phyloP scores from a whole-genome alignment of 2,797 vertebrate genomes.

The Coccyzus lansbergi region DNA sequence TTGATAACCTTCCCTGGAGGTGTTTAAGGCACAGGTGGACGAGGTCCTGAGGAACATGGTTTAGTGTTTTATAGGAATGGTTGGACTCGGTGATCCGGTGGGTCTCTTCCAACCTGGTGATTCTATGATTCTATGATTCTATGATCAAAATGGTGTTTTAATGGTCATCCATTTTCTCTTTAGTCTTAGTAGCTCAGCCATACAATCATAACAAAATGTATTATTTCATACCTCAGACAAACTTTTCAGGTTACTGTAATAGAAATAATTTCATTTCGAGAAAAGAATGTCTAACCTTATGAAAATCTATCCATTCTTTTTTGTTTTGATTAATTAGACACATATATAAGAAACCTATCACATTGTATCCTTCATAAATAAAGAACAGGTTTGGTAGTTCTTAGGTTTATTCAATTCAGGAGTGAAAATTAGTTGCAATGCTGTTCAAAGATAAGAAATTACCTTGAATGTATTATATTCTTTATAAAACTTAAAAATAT shows the following conservation, averaged over 20 bases:
- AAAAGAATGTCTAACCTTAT: not conserved
- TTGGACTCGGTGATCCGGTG: too few species aligned
- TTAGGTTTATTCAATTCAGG: not conserved
- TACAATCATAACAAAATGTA: not conserved
- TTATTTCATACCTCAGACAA: not conserved
- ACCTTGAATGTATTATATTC: not conserved
- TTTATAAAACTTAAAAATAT: not conserved
- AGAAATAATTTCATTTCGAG: not conserved
- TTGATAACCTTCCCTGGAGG: too few species aligned
- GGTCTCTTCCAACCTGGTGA: too few species aligned
- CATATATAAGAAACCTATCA: not conserved
- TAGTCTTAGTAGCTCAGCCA: not conserved
- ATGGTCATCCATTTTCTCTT: not conserved
- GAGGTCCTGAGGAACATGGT: too few species aligned
- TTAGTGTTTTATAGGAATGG: too few species aligned
- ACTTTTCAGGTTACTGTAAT: not conserved
- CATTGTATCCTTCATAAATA: not conserved
- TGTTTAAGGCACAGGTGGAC: too few species aligned
- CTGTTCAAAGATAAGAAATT: not conserved
- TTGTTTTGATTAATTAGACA: not conserved
- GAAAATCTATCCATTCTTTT: not conserved
- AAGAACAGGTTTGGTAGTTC: not conserved
- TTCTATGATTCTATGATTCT: too few species aligned
- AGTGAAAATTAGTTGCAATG: not conserved
- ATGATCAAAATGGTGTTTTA: not conserved